phyloP scores from a whole-genome alignment of 2,113 vertebrate genomes.

The Hylia prasina region DNA sequence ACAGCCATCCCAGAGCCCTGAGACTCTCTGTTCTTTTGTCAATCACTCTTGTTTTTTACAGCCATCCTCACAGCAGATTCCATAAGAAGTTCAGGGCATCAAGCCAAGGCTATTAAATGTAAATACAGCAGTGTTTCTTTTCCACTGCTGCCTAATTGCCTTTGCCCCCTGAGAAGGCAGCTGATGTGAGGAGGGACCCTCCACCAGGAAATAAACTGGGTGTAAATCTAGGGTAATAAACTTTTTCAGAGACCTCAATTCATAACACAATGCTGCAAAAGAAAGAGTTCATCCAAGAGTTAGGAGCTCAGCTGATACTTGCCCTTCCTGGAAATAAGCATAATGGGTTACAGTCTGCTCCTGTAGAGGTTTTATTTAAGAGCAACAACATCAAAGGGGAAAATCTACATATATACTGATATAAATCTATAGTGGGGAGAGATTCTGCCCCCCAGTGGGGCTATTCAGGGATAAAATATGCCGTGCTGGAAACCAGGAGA shows the following conservation, averaged over 20 bases:
- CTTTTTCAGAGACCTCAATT: not conserved
- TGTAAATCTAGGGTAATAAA: conserved; percentile 1
- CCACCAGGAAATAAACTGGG: not conserved
- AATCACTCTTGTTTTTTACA: not conserved
- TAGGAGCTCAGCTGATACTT: not conserved
- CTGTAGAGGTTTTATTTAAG: not conserved
- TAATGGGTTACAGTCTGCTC: not conserved
- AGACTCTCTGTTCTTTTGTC: not conserved
- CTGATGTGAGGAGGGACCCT: not conserved
- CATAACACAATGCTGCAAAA: not conserved
- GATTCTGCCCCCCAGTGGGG: not conserved
- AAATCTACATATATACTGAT: not conserved
- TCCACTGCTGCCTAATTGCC: conserved; percentile 36
- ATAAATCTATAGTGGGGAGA: not conserved
- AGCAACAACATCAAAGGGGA: not conserved
- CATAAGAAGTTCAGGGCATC: conserved; percentile 16
- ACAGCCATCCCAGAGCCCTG: not conserved
- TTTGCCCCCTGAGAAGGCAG: conserved; percentile 8
- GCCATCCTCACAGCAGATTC: not conserved
- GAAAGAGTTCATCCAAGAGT: conserved; percentile 29
- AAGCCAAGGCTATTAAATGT: conserved; percentile 21
- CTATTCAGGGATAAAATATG: not conserved
- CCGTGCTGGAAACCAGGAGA: not conserved
- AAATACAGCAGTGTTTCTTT: conserved; percentile 30
- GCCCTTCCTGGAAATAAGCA: not conserved